Base-by-base conservation (phyloP, 2,113 vertebrate species). In the Machaerirhynchus nigripectus region DNA sequence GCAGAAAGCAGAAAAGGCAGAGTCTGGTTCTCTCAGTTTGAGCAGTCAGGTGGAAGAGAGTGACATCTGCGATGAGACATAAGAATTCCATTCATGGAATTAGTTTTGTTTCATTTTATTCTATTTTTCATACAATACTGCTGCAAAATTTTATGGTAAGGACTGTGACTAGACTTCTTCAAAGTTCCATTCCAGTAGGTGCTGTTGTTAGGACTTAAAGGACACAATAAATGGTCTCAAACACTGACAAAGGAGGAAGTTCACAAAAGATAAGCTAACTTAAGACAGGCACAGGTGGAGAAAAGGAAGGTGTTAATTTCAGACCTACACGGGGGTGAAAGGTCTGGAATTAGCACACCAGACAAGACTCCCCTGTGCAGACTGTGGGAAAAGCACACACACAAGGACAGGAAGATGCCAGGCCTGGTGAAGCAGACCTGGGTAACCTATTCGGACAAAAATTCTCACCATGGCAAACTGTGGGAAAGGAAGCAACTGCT, bases 221-320 rank as follows among this genome's bases (percentile, higher is more conserved):
- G 33, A 35, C 0, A 0, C 14, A 44, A 11, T 23, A 53, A 46
- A 37, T 44, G 68, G 14, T 33, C 37, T 60, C 37, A 60, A 69
- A 60, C 23, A 20, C 27, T 77, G 46, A 46, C 39, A 77, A 33
- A 60, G 33, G 46, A 22, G 9, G 33, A 77, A 18, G 18, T 33
- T 60, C 23, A 28, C 12, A 23, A 6, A 46, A 19, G 33, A 60
- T 22, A 69, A 77, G 12, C 33, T 44, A 23, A 23, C 15, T 77
- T 44, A 37, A 52, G 63, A 52, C 15, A 87, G 10, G 22, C 63
- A 69, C 15, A 60, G 63, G 60, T 46, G 23, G 46, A 1, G 0
- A 60, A 53, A 52, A 28, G 18, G 46, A 53, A 69, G 39, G 12
- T 33, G 63, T 28, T 60, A 27, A 53, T 44, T 60, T 69, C 33